phyloP scores from a whole-genome alignment of 2,797 vertebrate species.

The Holocentrus rufus region DNA sequence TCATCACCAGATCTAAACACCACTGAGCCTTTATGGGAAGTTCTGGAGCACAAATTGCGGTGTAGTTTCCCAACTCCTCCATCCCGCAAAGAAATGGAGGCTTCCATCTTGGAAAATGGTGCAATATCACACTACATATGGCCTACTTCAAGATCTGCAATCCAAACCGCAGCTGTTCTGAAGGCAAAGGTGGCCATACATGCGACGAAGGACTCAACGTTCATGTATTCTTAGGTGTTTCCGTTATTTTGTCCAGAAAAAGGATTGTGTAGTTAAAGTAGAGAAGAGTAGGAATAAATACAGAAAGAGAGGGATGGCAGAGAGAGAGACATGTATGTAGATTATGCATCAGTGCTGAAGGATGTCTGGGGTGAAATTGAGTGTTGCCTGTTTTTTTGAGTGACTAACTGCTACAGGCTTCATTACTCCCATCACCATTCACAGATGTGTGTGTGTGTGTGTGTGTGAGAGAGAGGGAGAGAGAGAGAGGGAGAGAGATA shows the following conservation, averaged over 20 bases:
- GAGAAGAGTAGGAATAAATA: background rate
- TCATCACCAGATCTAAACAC: too few species aligned
- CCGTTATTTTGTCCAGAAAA: background rate
- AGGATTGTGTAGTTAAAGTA: background rate
- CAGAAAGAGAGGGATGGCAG: background rate
- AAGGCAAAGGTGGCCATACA: background rate
- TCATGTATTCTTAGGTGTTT: background rate
- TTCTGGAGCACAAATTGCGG: too few species aligned
- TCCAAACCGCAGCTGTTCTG: too few species aligned
- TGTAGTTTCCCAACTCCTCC: too few species aligned
- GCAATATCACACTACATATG: too few species aligned
- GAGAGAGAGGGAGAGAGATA: too few species aligned
- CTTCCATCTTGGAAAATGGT: too few species aligned
- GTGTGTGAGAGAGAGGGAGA: background rate
- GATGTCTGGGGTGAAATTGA: conserved; percentile 25
- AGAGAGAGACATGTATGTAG: background rate
- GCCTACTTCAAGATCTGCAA: too few species aligned
- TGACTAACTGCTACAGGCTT: conserved; percentile 43
- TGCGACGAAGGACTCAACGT: background rate
- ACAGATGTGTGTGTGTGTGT: conserved; percentile 39
- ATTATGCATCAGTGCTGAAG: conserved; percentile 2
- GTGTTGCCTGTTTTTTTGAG: conserved; percentile 27
- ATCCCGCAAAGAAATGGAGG: too few species aligned
- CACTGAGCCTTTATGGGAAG: too few species aligned
- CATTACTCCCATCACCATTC: conserved; percentile 54